Evolutionary conservation across 1,140 invertebrate species (phyloP).

Genomic region (Drosophila carrolli): DNA sequence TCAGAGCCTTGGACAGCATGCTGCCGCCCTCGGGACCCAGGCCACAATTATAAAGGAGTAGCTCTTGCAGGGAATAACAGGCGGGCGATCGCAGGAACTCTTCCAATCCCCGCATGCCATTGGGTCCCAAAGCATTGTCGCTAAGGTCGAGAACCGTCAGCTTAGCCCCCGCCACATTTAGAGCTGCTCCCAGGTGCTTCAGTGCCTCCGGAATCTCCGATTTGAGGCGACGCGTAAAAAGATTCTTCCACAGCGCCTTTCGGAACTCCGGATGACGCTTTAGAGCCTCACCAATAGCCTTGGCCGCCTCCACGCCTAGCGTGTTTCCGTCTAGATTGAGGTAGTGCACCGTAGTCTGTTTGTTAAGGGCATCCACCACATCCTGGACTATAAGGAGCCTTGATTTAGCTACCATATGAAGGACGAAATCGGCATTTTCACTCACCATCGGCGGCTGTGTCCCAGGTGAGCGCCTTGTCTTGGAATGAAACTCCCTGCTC

Average conservation of each 20-base stretch:
- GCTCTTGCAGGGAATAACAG: constrained; percentile 92
- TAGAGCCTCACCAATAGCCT: constrained; percentile 92
- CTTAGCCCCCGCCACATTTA: constrained; percentile 91
- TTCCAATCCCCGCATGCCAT: constrained; percentile 96
- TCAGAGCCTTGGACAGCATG: constrained; percentile 92
- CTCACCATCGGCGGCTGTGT: constrained; percentile 70
- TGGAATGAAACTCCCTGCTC: constrained; percentile 74
- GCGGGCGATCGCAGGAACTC: constrained; percentile 92
- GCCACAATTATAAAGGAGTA: constrained; percentile 97
- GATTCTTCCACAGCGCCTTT: constrained; percentile 96
- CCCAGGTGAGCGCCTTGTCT: constrained; percentile 65
- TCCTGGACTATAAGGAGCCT: constrained; percentile 51
- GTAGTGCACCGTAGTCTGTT: constrained; percentile 60
- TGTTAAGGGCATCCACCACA: constrained; percentile 67
- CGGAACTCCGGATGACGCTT: constrained; percentile 91
- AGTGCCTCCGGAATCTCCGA: constrained; percentile 97
- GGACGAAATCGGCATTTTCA: neutral
- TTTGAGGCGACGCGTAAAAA: constrained; percentile 97
- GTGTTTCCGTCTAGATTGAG: constrained; percentile 97
- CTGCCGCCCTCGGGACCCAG: constrained; percentile 95
- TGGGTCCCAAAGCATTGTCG: constrained; percentile 99
- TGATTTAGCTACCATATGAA: neutral
- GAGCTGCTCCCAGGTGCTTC: constrained; percentile 89
- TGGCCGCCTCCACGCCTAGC: constrained; percentile 94
- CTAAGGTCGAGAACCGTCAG: constrained; percentile 96